Base-by-base conservation (phyloP, 2,888 invertebrate species). In the Thysanoteuthis rhombus region DNA sequence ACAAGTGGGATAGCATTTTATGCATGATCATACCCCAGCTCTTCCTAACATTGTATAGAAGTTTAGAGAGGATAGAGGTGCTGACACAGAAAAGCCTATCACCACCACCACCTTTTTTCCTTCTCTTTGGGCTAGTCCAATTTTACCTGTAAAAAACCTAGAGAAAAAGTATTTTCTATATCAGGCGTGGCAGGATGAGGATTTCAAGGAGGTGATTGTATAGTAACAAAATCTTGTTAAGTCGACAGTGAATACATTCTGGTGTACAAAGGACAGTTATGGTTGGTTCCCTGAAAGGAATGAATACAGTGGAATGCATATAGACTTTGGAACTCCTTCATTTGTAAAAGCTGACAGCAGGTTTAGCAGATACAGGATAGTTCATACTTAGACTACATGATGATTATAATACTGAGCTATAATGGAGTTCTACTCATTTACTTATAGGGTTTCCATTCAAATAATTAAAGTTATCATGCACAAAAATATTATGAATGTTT, bases 251-350 rank as follows among this genome's bases (percentile, higher is more conserved):
- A n/a, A 75, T 75, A 75, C 36, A 75, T 75, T 75, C 75, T n/a
- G 12, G 75, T 75, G 75, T 75, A 75, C 75, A 75, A 75, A 75
- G 75, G 75, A 75, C 75, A n/a, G n/a, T 75, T 52, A 52, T 52
- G 52, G 75, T 75, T 75, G 75, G n/a, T n/a, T 52, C 75, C n/a
- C 36, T 75, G 75, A 75, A 75, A 36, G 75, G n/a, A 75, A 75
- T 75, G 75, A 75, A 75, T 75, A 75, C n/a, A 75, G 75, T n/a
- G n/a, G 75, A n/a, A n/a, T n/a, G n/a, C 75, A 75, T 75, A 75
- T 75, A 75, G n/a, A 75, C n/a, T 75, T n/a, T 75, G 75, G n/a
- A 75, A 75, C 36, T 75, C 75, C 32, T 75, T 75, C 75, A 75
- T 75, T 75, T 75, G 75, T 75, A n/a, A 75, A 75, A 75, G 75